Percentiles rank a stretch among this genome's conserved stretches.
phyloP scores from a whole-genome alignment of 1,140 invertebrate species.

The Drosophila repleta region DNA sequence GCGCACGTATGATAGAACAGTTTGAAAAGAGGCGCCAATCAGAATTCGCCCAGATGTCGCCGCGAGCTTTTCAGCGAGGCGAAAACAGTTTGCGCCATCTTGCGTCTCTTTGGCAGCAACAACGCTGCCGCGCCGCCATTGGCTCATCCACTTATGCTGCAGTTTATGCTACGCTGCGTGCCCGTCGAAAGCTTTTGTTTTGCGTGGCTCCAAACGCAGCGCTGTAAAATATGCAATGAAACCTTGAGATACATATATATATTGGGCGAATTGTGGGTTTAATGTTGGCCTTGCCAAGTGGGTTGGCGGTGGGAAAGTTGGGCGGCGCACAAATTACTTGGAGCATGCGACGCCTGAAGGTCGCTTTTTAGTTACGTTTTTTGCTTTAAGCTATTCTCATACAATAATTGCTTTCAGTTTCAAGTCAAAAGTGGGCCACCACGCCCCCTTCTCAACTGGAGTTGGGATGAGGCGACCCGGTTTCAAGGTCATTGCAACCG shows the following conservation, averaged over 20 bases:
- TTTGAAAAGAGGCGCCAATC: slow-evolving; percentile 16
- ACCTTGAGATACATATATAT: slow-evolving; percentile 14
- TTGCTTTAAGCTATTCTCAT: slow-evolving; percentile 20
- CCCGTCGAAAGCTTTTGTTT: slow-evolving; percentile 29
- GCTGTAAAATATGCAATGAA: slow-evolving; percentile 74
- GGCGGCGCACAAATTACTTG: slow-evolving; percentile 15
- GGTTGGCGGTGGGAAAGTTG: neutral
- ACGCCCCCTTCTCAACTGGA: slow-evolving; percentile 10
- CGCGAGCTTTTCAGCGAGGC: slow-evolving; percentile 33
- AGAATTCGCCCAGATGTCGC: slow-evolving; percentile 9
- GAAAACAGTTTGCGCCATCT: slow-evolving; percentile 41
- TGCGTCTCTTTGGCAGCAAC: slow-evolving; percentile 16
- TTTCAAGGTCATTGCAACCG: slow-evolving; percentile 53
- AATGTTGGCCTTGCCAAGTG: slow-evolving; percentile 15
- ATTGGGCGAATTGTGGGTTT: neutral
- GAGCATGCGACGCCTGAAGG: slow-evolving; percentile 45
- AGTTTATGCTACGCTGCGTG: slow-evolving; percentile 67
- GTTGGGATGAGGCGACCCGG: slow-evolving; percentile 17
- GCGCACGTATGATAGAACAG: neutral
- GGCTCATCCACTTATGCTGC: slow-evolving; percentile 51
- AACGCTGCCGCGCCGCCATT: neutral
- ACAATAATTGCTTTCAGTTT: slow-evolving; percentile 15
- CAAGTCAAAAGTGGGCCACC: slow-evolving; percentile 15
- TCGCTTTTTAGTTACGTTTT: slow-evolving; percentile 16
- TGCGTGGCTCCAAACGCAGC: slow-evolving; percentile 16